phyloP scores from a whole-genome alignment of 2,797 vertebrate genomes.

The Sebastes paucispinis region DNA sequence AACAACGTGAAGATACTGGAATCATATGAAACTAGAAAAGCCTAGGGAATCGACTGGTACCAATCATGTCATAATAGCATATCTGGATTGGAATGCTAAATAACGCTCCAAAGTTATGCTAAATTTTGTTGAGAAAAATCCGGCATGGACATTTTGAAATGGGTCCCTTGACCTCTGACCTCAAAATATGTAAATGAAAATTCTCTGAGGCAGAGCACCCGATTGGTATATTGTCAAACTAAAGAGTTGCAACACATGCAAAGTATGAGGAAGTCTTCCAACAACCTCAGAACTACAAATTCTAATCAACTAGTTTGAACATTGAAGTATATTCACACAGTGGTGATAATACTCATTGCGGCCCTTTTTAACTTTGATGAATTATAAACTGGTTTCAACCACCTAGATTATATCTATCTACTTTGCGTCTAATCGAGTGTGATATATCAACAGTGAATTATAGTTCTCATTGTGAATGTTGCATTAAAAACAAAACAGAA shows the following conservation, averaged over 20 bases:
- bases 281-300: neutral
- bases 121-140: accelerated
- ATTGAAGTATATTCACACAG: neutral
- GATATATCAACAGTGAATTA: neutral
- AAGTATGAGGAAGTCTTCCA: neutral
- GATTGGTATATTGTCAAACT: neutral
- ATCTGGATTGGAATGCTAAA: accelerated
- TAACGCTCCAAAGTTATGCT: too few species aligned
- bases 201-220: neutral
- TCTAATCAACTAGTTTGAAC: too few species aligned
- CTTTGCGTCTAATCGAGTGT: neutral
- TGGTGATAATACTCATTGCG: neutral
- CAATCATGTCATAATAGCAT: accelerated
- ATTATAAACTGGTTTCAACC: neutral
- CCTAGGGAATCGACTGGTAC: too few species aligned
- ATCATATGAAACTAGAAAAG: too few species aligned
- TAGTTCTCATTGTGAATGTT: neutral
- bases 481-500: neutral
- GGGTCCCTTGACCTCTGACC: too few species aligned
- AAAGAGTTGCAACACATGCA: neutral
- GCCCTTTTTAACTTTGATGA: neutral
- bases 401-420: neutral
- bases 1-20: neutral
- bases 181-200: too few species aligned
- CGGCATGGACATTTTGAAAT: too few species aligned